Conservation (phyloP, 2,888 invertebrate genomes). For the Raillietiella orientalis region DNA sequence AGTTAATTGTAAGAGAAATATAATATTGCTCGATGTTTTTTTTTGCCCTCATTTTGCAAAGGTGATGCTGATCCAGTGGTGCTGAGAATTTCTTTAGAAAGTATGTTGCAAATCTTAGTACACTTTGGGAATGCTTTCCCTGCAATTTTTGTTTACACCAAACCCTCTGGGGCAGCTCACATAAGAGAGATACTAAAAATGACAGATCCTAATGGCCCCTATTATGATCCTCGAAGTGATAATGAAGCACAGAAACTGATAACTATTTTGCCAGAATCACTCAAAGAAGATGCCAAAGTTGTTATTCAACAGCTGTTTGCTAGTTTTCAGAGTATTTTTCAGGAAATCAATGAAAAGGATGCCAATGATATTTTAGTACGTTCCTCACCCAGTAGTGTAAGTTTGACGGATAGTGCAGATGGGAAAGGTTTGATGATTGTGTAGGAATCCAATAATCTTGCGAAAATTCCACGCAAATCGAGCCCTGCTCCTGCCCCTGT, state of each 20-base stretch:
- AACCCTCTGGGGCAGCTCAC: conserved; percentile 27
- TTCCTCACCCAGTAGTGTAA: conserved; percentile 27
- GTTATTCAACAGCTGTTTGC: conserved; percentile 22
- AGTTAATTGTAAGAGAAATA: conserved; percentile 12
- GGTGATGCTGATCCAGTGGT: conserved; percentile 8
- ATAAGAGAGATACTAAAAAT: conserved; percentile 21
- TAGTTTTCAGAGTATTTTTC: conserved; percentile 4
- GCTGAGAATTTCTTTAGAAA: conserved; percentile 28
- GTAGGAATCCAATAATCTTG: too few species aligned
- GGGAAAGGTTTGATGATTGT: too few species aligned
- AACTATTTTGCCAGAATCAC: conserved; percentile 32
- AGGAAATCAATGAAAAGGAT: conserved; percentile 36
- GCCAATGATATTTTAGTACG: conserved; percentile 48
- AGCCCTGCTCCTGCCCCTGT: neutral
- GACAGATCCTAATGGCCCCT: conserved; percentile 12
- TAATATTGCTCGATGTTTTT: conserved; percentile 5
- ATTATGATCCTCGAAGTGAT: conserved; percentile 19
- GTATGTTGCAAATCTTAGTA: conserved; percentile 36
- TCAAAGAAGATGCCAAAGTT: conserved; percentile 27
- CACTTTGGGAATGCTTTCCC: conserved; percentile 42
- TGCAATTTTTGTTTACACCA: conserved; percentile 44
- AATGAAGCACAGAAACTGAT: conserved; percentile 36
- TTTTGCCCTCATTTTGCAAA: conserved; percentile 1
- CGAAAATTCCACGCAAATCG: neutral
- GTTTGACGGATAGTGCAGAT: too few species aligned